A percentile compares a stretch with the other conserved stretches of the same genome.
Evolutionary conservation across 2,113 vertebrate species (phyloP).

Genomic region (Hystrix brachyura): DNA sequence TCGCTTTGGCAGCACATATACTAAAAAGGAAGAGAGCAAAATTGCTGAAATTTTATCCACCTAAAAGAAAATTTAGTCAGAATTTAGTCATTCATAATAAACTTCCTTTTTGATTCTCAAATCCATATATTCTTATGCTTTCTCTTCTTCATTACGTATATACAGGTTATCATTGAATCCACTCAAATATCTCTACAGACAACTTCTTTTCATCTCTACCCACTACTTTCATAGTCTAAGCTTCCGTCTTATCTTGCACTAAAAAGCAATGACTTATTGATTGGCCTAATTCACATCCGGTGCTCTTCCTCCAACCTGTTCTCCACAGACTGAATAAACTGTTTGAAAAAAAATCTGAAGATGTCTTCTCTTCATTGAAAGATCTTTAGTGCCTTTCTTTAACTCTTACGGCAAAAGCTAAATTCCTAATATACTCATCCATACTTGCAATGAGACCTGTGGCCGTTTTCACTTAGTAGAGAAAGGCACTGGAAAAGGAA

Average conservation of each 20-base stretch:
- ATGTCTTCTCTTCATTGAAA: background rate
- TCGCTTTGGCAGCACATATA: no score
- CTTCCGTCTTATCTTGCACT: background rate
- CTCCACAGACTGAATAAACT: background rate
- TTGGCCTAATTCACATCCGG: background rate
- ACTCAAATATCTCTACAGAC: slow-evolving; percentile 1
- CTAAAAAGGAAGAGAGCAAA: background rate
- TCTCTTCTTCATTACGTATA: background rate
- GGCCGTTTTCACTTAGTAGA: background rate
- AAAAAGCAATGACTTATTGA: background rate
- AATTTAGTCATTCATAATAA: background rate
- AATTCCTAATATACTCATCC: background rate
- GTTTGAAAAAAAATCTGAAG: slow-evolving; percentile 15
- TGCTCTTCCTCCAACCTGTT: background rate
- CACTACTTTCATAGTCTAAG: background rate
- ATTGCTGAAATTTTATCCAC: background rate
- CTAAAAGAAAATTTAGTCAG: background rate
- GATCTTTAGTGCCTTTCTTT: background rate
- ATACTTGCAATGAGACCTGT: background rate
- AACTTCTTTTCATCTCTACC: background rate
- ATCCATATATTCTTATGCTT: background rate
- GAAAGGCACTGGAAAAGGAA: background rate
- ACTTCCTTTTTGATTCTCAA: background rate
- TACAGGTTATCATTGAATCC: background rate
- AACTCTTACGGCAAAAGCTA: background rate